Conservation (phyloP, 2,888 invertebrate genomes). For the Phengaris arion region DNA sequence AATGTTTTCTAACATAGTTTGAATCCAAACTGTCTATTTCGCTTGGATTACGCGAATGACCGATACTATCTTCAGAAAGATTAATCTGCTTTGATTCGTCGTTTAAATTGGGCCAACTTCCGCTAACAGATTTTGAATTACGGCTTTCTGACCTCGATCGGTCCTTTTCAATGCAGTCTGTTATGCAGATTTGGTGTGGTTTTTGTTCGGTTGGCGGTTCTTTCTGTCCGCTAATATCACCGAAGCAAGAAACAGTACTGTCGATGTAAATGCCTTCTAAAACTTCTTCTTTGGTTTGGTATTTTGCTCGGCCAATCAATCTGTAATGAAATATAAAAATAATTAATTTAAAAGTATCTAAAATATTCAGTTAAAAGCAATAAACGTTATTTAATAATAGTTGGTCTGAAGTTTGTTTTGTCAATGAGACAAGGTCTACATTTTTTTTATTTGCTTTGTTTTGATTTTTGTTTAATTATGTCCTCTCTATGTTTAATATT, state of each 20-base stretch:
- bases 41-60: conserved; percentile 73
- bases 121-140: conserved; percentile 64
- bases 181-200: conserved; percentile 46
- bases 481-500: no score
- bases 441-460: no score
- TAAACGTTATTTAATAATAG: neutral
- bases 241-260: conserved; percentile 75
- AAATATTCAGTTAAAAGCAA: neutral
- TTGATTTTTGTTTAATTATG: no score
- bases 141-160: conserved; percentile 62
- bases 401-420: no score
- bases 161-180: conserved; percentile 61
- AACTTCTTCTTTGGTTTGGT: conserved; percentile 75
- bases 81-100: conserved; percentile 68
- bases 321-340: conserved; percentile 51
- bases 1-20: conserved; percentile 79
- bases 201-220: conserved; percentile 57
- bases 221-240: conserved; percentile 69
- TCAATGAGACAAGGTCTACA: no score
- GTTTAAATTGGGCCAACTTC: conserved; percentile 73
- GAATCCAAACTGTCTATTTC: conserved; percentile 81
- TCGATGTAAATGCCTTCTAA: conserved; percentile 75
- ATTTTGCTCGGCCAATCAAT: conserved; percentile 72
- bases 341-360: neutral
- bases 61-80: conserved; percentile 72